Conservation (phyloP, 2,113 vertebrate species). For the Eulemur rufifrons region DNA sequence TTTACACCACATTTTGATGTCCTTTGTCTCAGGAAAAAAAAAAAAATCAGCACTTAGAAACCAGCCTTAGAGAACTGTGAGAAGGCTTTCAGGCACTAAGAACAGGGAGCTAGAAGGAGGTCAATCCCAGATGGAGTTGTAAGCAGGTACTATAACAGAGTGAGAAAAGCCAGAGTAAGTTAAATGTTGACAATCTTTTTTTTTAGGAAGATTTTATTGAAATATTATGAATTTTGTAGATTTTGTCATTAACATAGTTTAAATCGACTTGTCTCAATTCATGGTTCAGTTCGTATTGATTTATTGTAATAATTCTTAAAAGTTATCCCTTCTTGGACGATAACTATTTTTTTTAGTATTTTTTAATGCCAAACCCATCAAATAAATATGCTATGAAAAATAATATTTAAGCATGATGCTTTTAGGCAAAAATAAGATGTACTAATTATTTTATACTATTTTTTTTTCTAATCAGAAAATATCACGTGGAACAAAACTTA, state of each 20-base stretch:
- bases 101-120: not conserved
- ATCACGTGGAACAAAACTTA: not conserved
- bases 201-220: not conserved
- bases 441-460: not conserved
- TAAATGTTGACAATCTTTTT: not conserved
- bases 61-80: not conserved
- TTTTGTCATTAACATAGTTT: not conserved
- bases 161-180: not conserved
- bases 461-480: not conserved
- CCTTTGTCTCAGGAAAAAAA: not conserved
- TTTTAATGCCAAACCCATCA: not conserved
- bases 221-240: not conserved
- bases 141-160: not conserved
- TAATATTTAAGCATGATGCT: not conserved
- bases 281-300: not conserved
- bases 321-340: not conserved
- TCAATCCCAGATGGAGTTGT: not conserved
- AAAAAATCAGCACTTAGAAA: not conserved
- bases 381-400: not conserved
- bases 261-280: not conserved
- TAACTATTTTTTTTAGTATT: not conserved
- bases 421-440: not conserved
- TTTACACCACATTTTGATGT: not conserved
- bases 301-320: not conserved
- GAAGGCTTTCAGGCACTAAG: not conserved